Percentiles rank a stretch among this genome's conserved stretches.
Evolutionary conservation across 2,797 vertebrate genomes (phyloP).

Genomic region (Scolopax bukidnonensis): DNA sequence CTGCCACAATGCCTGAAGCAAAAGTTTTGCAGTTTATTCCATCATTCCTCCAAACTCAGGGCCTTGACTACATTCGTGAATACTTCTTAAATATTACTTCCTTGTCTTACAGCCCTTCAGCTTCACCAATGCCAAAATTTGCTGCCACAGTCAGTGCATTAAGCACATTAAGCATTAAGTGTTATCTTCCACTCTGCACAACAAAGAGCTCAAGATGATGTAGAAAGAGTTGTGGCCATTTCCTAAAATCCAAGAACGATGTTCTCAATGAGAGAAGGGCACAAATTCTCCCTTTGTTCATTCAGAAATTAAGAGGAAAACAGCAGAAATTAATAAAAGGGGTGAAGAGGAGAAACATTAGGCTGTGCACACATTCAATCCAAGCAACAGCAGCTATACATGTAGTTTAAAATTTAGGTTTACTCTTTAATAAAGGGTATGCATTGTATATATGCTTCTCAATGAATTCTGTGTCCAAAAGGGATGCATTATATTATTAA

Average conservation of each 20-base stretch:
- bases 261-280: background rate
- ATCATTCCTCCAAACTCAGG: background rate
- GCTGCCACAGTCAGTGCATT: background rate
- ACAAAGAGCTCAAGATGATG: rapidly evolving
- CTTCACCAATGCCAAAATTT: background rate
- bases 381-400: background rate
- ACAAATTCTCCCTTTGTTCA: background rate
- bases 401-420: background rate
- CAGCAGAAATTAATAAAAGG: background rate
- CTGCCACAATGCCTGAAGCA: background rate
- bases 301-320: background rate
- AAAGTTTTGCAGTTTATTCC: background rate
- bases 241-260: background rate
- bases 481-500: background rate
- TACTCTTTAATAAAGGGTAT: background rate
- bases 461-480: background rate
- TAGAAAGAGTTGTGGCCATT: background rate
- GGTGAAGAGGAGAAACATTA: rapidly evolving
- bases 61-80: background rate
- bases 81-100: background rate
- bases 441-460: background rate
- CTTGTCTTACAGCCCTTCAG: background rate
- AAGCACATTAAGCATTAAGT: background rate
- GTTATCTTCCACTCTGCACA: rapidly evolving
- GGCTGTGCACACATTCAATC: background rate